Evolutionary conservation across 2,113 vertebrate genomes (phyloP), one percentile per base, ranked within the genome.

Genomic region (Phyllostomus discolor): DNA sequence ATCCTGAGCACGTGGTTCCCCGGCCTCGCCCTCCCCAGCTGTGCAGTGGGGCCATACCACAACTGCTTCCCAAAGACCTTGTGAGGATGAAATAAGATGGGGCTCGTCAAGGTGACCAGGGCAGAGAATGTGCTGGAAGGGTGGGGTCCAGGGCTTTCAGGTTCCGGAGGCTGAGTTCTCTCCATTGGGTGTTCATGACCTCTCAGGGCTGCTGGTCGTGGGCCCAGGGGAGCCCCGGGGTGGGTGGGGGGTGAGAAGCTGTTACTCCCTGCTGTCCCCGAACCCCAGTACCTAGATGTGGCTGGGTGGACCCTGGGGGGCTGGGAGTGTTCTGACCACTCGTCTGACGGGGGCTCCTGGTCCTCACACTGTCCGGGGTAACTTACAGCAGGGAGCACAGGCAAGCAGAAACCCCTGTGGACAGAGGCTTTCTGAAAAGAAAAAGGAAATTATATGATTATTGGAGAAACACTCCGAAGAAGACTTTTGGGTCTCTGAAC

Each of bases 181-280:
- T 57, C 62, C 10, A 5, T 11, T 0, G 0, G 7, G 14, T 0
- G 16, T 46, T 19, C 38, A 26, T 43, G n/a, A 5, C 10, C 75
- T 67, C 80, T 72, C 10, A 15, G 48, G 52, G 59, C 84, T 76
- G 24, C 64, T 16, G 24, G 43, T 35, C 43, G 10, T 4, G 20
- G 19, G 16, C 59, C 66, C 33, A 46, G 79, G 69, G 78, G 28
- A 28, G 48, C 22, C 8, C 38, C 7, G 86, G 80, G 48, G 3
- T 9, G 24, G 33, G 10, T 1, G 14, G 28, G 46, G 5, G 9
- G 10, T 2, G 28, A 16, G 31, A 59, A n/a, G 38, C 3, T 15
- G 6, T 20, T 7, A 15, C 35, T n/a, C 54, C 24, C 50, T 54
- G 38, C 8, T 70, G 17, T 62, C 15, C 9, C 28, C 1, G 2